These are phyloP conservation scores for Xenus cinereus DNA, from an alignment of 2,113 vertebrate species.

Conservation along the genomic window DNA sequence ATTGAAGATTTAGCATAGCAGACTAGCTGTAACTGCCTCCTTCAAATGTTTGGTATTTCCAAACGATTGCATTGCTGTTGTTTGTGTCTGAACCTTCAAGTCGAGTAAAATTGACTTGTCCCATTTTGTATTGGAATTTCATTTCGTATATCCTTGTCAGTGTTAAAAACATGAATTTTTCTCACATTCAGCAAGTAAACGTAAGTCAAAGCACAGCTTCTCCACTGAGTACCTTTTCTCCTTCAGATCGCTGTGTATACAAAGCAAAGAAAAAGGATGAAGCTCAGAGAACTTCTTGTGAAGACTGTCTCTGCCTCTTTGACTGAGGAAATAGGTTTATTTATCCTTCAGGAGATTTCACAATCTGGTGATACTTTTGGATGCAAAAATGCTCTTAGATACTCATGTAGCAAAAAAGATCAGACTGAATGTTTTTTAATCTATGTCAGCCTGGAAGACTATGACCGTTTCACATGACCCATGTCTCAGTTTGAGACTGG, in stretches of 20 bases:
- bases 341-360: not conserved
- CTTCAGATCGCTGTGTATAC: not conserved
- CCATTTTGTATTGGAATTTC: not conserved
- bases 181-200: not conserved
- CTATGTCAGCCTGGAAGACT: not conserved
- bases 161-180: not conserved
- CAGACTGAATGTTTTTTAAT: not conserved
- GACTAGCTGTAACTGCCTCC: not conserved
- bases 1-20: not conserved
- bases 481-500: not conserved
- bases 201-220: not conserved
- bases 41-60: not conserved
- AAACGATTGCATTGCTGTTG: not conserved
- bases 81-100: not conserved
- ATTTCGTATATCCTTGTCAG: not conserved
- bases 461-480: not conserved
- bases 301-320: not conserved
- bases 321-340: not conserved
- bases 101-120: not conserved
- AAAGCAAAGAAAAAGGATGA: not conserved
- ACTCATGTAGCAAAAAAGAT: not conserved
- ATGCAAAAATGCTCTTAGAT: not conserved
- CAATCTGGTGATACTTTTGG: not conserved
- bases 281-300: not conserved
- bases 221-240: not conserved